These are phyloP conservation scores for Callinectes sapidus DNA, from an alignment of 2,888 invertebrate species.

Conservation along the genomic window DNA sequence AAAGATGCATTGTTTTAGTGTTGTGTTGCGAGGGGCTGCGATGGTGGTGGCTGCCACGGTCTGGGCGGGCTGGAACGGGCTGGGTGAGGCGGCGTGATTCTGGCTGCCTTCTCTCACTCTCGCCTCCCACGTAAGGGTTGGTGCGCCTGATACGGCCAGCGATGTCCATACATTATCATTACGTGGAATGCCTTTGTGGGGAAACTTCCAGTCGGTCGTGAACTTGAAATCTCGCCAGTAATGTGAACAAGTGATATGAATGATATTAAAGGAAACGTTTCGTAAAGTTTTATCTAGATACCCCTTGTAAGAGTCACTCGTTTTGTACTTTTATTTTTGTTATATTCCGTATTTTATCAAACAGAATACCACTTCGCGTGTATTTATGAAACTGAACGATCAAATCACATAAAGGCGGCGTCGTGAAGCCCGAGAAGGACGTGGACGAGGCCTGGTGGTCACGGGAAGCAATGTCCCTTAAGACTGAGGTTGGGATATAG, in stretches of 20 bases:
- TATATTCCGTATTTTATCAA: not conserved
- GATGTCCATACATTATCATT: not conserved
- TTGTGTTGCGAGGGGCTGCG: not conserved
- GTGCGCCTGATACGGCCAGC: constrained; percentile 11
- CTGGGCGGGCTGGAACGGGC: not conserved
- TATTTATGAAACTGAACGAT: not conserved
- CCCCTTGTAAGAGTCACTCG: not conserved
- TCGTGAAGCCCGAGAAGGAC: not conserved
- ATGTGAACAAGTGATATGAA: not conserved
- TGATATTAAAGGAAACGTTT: not conserved
- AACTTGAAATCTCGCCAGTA: not conserved
- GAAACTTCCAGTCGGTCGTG: not conserved
- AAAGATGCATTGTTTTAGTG: not conserved
- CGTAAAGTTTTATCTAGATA: not conserved
- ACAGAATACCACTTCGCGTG: not conserved
- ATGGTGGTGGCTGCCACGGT: not conserved
- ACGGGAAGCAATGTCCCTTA: not conserved
- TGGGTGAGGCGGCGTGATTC: not conserved
- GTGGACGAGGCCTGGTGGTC: not conserved
- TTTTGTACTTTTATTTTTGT: not conserved
- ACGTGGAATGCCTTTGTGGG: not conserved
- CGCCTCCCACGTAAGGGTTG: not conserved
- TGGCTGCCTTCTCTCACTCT: not conserved
- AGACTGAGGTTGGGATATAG: not conserved
- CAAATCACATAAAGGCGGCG: not conserved